Evolutionary conservation across 2,888 invertebrate species (phyloP), one percentile per base, ranked within the genome.

Genomic region (Listrodromus nycthemerus): DNA sequence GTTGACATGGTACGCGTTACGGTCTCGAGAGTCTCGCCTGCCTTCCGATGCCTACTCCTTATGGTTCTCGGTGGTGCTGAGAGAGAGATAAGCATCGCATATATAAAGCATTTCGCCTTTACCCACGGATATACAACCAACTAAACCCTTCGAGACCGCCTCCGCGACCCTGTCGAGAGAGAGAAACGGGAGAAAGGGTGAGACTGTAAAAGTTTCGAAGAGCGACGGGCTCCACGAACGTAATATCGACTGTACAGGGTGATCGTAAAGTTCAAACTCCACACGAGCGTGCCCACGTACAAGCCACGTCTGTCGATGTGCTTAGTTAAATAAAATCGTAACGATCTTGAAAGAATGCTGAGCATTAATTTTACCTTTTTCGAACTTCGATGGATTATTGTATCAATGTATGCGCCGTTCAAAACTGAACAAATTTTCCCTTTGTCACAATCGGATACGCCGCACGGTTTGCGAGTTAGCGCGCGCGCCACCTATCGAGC

Each of bases 81-180:
- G 73, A 67, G 67, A 69, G 78, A 86, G 88, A 88, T 88, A 88
- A 88, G 86, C 69, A 88, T 88, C 88, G 86, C 86, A 78, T 84
- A 87, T 86, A 88, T 88, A 87, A 85, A 86, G 74, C 80, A 82
- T 84, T 86, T 86, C 71, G 77, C 80, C 82, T 84, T 77, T 76
- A 13, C 77, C 70, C 58, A 16, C 77, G 75, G 65, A 55, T 80
- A 75, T 77, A 80, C 84, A 69, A 70, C 84, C 74, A 84, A 84
- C 84, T 82, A 83, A 81, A 82, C 78, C 79, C 79, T 79, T 63
- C 80, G 82, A 74, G 84, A 74, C 73, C 73, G 77, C 70, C 80
- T 80, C 69, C 76, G 85, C 84, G 83, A 82, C 85, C 82, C 73
- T 80, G 65, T 73, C 74, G 52, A 48, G 71, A 67, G 30, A 74